phyloP scores from a whole-genome alignment of 2,888 invertebrate species.

The Hoplodrina blanda region DNA sequence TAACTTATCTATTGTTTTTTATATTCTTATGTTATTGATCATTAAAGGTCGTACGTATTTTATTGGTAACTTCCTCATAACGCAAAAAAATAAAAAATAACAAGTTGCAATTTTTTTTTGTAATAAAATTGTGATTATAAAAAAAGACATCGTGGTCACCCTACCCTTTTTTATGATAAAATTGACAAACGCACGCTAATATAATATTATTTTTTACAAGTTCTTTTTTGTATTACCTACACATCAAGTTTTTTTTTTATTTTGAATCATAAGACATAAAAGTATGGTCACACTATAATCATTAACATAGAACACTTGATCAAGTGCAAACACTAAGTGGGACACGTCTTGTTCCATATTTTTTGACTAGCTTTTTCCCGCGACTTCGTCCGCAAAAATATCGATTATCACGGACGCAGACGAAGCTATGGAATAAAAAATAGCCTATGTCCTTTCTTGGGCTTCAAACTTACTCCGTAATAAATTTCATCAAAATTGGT shows the following conservation, averaged over 20 bases:
- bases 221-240: too few species aligned
- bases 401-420: too few species aligned
- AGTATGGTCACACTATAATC: slow-evolving; percentile 66
- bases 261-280: not conserved
- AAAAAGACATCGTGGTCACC: not conserved
- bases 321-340: slow-evolving; percentile 81
- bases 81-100: not conserved
- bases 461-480: too few species aligned
- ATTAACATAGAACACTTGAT: slow-evolving; percentile 72
- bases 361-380: slow-evolving; percentile 7
- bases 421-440: too few species aligned
- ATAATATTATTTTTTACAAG: too few species aligned
- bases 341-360: slow-evolving; percentile 77
- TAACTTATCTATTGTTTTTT: slow-evolving; percentile 15
- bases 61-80: not conserved
- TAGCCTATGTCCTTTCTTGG: too few species aligned
- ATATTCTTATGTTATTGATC: not conserved
- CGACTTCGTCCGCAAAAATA: too few species aligned
- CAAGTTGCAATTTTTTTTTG: not conserved
- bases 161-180: not conserved
- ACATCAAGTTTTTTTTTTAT: too few species aligned
- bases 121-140: not conserved
- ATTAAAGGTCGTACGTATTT: slow-evolving; percentile 1
- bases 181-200: not conserved
- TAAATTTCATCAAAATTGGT: too few species aligned